Percentiles rank a stretch among this genome's conserved stretches.
These are phyloP conservation scores for Podarcis lilfordi DNA, from an alignment of 2,797 vertebrate genomes.

Conservation along the genomic window DNA sequence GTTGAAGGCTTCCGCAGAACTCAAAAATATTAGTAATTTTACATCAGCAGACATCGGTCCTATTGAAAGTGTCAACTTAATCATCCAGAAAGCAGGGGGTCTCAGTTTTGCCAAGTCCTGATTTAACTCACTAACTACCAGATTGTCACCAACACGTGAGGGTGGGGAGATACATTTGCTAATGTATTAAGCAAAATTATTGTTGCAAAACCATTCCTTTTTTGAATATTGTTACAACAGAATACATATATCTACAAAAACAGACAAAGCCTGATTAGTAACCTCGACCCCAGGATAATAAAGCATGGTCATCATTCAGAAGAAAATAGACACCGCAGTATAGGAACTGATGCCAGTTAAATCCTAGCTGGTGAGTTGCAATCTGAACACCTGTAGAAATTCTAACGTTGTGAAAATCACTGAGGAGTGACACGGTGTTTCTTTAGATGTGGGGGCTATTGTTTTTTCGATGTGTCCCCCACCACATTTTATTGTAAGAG, in stretches of 20 bases:
- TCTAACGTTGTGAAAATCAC: not conserved
- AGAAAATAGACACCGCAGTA: not conserved
- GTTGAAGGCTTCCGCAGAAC: not conserved
- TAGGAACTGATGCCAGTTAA: not conserved
- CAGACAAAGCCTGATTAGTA: not conserved
- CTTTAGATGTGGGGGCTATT: not conserved
- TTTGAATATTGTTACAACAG: not conserved
- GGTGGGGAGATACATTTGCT: not conserved
- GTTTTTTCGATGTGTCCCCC: not conserved
- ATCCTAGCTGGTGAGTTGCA: not conserved
- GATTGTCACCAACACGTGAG: not conserved
- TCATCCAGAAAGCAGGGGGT: not conserved
- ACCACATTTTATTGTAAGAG: not conserved
- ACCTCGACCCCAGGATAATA: fast-evolving
- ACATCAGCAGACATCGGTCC: not conserved
- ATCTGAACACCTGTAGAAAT: not conserved
- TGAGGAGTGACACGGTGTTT: not conserved
- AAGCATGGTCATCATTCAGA: not conserved
- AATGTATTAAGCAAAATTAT: not conserved
- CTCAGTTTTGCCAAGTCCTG: not conserved
- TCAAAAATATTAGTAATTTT: not conserved
- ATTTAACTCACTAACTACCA: not conserved
- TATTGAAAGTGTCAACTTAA: not conserved
- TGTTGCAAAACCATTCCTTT: not conserved
- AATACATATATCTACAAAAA: not conserved